These are phyloP conservation scores for Atlantisia rogersi DNA, from an alignment of 2,113 vertebrate genomes.

Conservation along the genomic window DNA sequence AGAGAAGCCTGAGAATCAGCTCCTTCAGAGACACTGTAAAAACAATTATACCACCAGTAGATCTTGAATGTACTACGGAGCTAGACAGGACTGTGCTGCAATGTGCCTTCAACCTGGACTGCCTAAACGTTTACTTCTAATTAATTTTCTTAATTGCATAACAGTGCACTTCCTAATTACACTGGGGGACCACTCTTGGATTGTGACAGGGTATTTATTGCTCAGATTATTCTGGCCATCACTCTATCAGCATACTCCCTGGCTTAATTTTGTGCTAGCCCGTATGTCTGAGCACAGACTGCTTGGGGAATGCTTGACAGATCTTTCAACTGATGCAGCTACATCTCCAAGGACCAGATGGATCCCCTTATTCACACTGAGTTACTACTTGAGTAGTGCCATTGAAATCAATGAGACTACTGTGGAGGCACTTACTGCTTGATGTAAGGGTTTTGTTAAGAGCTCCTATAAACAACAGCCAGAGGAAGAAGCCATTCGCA, in stretches of 20 bases:
- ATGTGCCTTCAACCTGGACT: not conserved
- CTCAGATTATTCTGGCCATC: not conserved
- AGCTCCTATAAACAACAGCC: not conserved
- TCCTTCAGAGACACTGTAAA: not conserved
- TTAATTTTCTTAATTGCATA: conserved; percentile 72
- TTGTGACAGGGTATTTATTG: conserved; percentile 15
- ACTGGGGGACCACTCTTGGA: not conserved
- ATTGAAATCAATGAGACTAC: not conserved
- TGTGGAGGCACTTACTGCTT: not conserved
- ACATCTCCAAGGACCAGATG: conserved; percentile 9
- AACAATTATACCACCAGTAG: not conserved
- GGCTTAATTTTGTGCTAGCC: conserved; percentile 10
- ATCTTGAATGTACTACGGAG: not conserved
- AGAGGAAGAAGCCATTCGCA: not conserved
- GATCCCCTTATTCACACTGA: not conserved
- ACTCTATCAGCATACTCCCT: not conserved
- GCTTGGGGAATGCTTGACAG: not conserved
- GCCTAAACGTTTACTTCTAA: conserved; percentile 31
- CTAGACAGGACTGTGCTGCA: not conserved
- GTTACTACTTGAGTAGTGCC: not conserved
- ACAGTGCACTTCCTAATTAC: conserved; percentile 62
- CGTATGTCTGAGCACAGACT: not conserved
- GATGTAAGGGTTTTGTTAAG: not conserved
- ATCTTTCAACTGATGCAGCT: conserved; percentile 6
- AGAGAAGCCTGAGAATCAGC: not conserved